Base-by-base conservation (phyloP, 1,140 invertebrate species). In the Neodiprion lecontei region DNA sequence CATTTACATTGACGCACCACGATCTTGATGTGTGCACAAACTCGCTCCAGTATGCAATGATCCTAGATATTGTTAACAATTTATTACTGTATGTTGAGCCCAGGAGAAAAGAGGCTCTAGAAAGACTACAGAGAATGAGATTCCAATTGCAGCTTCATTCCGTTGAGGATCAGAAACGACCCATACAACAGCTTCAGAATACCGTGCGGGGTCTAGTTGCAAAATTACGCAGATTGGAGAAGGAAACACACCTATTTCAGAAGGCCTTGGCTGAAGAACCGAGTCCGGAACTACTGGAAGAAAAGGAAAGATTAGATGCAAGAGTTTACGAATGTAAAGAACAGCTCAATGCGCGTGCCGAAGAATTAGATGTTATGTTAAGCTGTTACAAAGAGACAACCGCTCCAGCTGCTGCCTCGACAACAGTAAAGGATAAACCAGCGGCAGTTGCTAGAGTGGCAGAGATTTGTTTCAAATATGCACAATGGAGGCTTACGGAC, bases 391-490 rank as follows among this genome's bases (percentile, higher is more conserved):
- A 95, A 84, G 96, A 98, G 83, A 94, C 93, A 0, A 87, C 86
- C 0, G 81, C 88, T 0, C 85, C 89, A 21, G 78, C 88, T 21
- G 84, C 90, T 66, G 86, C 85, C 0, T 85, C 88, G 3, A 79
- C 87, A 0, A 87, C 82, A 0, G 73, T 88, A 0, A 88, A 87
- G 48, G 92, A 94, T 79, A 92, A 93, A 78, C 91, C 93, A 50
- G 91, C 94, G 0, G 93, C 93, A 3, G 93, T 96, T 49, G 94
- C 97, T 9, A 89, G 97, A 67, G 93, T 96, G 28, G 98, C 97
- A 85, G 98, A 99, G 90, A 98, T 99, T 78, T 99, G 97, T 86
- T 99, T 99, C 85, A 98, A 99, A 87, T 96, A 98, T 86, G 98
- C 98, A n/a, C 95, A 97, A 78, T 99, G 98, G 98, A 88, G 97